These are phyloP conservation scores for Diploscapter pachys DNA, from an alignment of 1,140 invertebrate genomes.

Conservation along the genomic window DNA sequence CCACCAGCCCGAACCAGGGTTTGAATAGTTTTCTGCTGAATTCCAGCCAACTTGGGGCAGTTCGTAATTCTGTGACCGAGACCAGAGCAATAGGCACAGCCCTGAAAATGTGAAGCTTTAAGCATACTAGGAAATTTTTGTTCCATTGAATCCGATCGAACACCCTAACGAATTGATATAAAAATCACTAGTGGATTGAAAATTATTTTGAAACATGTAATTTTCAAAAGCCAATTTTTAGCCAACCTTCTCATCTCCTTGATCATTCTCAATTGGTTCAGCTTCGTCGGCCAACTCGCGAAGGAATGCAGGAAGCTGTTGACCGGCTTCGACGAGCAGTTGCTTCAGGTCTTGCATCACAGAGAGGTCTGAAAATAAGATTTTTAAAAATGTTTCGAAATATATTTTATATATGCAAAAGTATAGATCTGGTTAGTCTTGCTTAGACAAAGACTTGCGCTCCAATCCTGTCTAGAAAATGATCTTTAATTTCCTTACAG, in stretches of 20 bases:
- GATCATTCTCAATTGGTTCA: constrained; percentile 80
- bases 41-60: constrained; percentile 95
- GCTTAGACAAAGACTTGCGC: too few species aligned
- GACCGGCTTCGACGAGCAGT: constrained; percentile 90
- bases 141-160: too few species aligned
- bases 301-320: constrained; percentile 88
- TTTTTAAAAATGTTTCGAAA: too few species aligned
- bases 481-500: too few species aligned
- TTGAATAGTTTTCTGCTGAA: constrained; percentile 76
- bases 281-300: constrained; percentile 83
- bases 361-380: constrained; percentile 75
- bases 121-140: too few species aligned
- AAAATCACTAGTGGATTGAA: too few species aligned
- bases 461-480: too few species aligned
- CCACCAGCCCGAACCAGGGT: constrained; percentile 16
- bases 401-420: not conserved
- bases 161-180: too few species aligned
- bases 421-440: not conserved
- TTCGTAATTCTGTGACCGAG: constrained; percentile 96
- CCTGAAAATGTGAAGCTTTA: constrained; percentile 63
- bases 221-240: not conserved
- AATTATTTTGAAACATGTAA: too few species aligned
- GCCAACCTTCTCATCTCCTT: constrained; percentile 56
- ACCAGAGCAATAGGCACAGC: constrained; percentile 97
- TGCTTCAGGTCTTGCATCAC: constrained; percentile 93